Conservation (phyloP, 2,113 vertebrate genomes). For the Thinocorus orbignyianus region DNA sequence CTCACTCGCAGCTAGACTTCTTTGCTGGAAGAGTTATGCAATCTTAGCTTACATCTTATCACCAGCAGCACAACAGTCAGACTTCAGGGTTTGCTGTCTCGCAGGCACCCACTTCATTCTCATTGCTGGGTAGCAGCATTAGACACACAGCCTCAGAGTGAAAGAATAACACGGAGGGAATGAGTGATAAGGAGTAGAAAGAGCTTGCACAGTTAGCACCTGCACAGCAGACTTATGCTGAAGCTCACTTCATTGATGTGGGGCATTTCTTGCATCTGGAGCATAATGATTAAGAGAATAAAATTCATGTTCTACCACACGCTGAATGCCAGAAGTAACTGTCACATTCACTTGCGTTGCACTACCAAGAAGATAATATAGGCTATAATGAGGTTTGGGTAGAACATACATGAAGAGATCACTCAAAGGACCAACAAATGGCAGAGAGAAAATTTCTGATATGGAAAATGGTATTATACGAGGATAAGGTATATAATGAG, state of each 20-base stretch:
- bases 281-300: background rate
- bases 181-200: slow-evolving; percentile 28
- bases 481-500: background rate
- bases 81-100: slow-evolving; percentile 24
- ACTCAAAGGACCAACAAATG: background rate
- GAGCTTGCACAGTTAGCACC: slow-evolving; percentile 22
- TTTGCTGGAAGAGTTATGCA: slow-evolving; percentile 13
- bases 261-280: slow-evolving; percentile 43
- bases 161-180: slow-evolving; percentile 17
- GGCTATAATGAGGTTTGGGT: background rate
- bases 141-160: slow-evolving; percentile 4
- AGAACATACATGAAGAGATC: background rate
- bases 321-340: slow-evolving; percentile 22
- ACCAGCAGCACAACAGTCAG: slow-evolving; percentile 23
- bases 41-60: slow-evolving; percentile 54
- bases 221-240: slow-evolving; percentile 22
- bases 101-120: background rate
- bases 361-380: background rate
- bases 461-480: background rate
- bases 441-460: background rate
- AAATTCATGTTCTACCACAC: slow-evolving; percentile 1
- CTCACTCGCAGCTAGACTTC: background rate
- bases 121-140: background rate
- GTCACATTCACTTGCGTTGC: background rate
- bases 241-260: slow-evolving; percentile 49